Evolutionary conservation across 1,140 invertebrate genomes (phyloP).

Genomic region (Neoseiulus cucumeris): DNA sequence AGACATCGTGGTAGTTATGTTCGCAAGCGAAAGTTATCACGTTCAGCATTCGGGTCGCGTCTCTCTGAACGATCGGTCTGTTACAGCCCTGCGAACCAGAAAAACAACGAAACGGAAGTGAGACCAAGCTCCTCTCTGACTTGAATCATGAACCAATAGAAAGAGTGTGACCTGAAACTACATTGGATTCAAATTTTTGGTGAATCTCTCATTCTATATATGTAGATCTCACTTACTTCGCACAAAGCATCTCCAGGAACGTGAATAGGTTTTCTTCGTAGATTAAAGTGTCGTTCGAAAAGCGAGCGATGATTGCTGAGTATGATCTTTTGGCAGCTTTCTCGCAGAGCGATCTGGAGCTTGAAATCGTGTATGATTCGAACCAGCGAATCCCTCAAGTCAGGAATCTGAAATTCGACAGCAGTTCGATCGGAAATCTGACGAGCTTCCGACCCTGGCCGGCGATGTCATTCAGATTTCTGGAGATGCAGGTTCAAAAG

Average conservation of each 20-base stretch:
- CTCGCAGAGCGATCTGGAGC: constrained; percentile 38
- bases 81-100: not conserved
- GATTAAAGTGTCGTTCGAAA: not conserved
- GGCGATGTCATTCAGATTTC: too few relatives aligned
- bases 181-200: not conserved
- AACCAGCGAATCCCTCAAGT: constrained; percentile 66
- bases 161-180: not conserved
- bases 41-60: not conserved
- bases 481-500: too few relatives aligned
- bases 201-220: too few relatives aligned
- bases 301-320: not conserved
- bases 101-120: not conserved
- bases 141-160: not conserved
- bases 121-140: not conserved
- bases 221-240: not conserved
- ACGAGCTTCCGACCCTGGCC: constrained; percentile 24
- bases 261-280: not conserved
- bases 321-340: not conserved
- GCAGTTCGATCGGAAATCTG: constrained; percentile 59
- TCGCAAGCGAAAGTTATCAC: not conserved
- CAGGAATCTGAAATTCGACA: constrained; percentile 59
- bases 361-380: constrained; percentile 92
- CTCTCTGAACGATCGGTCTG: not conserved
- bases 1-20: not conserved
- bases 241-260: not conserved